Conservation (phyloP, 2,797 vertebrate species). For the Erethizon dorsatum region DNA sequence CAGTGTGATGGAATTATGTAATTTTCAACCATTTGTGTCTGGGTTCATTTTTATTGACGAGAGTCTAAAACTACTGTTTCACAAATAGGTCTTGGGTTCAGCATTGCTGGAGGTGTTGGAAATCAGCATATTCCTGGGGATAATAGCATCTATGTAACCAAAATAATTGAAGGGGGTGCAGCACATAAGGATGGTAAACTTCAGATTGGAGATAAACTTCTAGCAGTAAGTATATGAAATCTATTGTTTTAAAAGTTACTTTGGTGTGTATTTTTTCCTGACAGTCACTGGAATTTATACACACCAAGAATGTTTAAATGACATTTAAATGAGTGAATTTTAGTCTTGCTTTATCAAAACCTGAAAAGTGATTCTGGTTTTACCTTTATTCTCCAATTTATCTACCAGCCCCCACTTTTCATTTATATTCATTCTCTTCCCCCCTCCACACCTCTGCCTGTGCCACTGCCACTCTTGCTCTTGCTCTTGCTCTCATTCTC, state of each 20-base stretch:
- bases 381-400: slow-evolving; percentile 29
- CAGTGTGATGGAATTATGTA: slow-evolving; percentile 25
- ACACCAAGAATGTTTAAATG: not conserved
- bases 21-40: slow-evolving; percentile 61
- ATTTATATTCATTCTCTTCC: not conserved
- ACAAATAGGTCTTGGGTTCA: slow-evolving; percentile 96
- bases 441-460: no score
- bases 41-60: slow-evolving; percentile 41
- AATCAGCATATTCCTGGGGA: slow-evolving; percentile 99
- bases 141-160: slow-evolving; percentile 99
- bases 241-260: not conserved
- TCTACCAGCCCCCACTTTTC: not conserved
- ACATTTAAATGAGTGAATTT: slow-evolving; percentile 18
- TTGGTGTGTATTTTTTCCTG: not conserved
- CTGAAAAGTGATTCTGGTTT: slow-evolving; percentile 35
- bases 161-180: slow-evolving; percentile 98
- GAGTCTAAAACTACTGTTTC: slow-evolving; percentile 78
- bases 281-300: not conserved
- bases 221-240: slow-evolving; percentile 93
- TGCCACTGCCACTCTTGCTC: not conserved
- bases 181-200: slow-evolving; percentile 98
- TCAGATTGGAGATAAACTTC: slow-evolving; percentile 98
- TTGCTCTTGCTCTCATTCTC: no score
- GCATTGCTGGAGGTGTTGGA: slow-evolving; percentile 98
- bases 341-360: slow-evolving; percentile 50